phyloP scores from a whole-genome alignment of 1,140 invertebrate species.

The Palaemon carinicauda region DNA sequence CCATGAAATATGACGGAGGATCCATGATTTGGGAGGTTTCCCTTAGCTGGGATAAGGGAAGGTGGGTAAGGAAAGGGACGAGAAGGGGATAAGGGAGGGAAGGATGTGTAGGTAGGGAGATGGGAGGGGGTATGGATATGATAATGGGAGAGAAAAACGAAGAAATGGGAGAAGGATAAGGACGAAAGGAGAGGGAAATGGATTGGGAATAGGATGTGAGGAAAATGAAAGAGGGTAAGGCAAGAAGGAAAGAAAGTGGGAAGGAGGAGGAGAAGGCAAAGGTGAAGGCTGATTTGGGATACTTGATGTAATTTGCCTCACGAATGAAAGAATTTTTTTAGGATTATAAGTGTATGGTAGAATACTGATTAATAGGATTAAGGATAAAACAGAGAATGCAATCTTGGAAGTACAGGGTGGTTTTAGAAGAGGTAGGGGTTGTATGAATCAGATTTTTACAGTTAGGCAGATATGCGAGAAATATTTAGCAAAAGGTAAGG shows the following conservation, averaged over 20 bases:
- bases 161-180: neutral
- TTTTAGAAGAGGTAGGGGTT: too few species aligned
- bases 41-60: too few species aligned
- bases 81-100: neutral
- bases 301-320: too few species aligned
- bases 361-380: too few species aligned
- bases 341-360: neutral
- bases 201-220: neutral
- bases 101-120: too few species aligned
- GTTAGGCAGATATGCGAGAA: too few species aligned
- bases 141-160: neutral
- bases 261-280: neutral
- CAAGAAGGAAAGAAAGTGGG: neutral
- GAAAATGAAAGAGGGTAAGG: neutral
- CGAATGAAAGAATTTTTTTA: neutral
- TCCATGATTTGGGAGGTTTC: neutral
- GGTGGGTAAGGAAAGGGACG: neutral
- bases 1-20: neutral
- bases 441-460: too few species aligned
- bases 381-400: too few species aligned
- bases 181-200: neutral
- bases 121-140: neutral
- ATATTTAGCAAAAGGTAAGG: too few species aligned
- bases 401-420: too few species aligned
- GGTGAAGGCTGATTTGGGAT: neutral